Evolutionary conservation across 2,797 vertebrate genomes (phyloP).

Genomic region (Hephaestus fuliginosus): DNA sequence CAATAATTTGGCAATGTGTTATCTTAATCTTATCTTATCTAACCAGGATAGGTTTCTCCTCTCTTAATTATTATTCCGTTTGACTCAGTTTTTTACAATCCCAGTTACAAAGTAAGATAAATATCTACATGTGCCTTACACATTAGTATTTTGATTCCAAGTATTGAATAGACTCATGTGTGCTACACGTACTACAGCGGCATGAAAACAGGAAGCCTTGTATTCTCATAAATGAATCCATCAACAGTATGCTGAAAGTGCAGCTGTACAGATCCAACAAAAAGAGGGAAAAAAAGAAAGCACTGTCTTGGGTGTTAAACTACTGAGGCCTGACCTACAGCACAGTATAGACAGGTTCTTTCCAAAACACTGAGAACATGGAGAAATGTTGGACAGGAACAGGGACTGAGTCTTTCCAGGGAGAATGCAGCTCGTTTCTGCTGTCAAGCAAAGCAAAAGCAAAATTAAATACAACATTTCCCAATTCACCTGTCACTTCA

Average conservation of each 20-base stretch:
- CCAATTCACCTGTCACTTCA: neutral
- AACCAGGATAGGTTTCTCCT: neutral
- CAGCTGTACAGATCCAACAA: conserved; percentile 39
- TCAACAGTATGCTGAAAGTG: conserved; percentile 19
- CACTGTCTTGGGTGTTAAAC: conserved; percentile 62
- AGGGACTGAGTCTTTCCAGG: conserved; percentile 42
- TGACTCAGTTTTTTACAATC: neutral
- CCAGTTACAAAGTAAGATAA: conserved; percentile 1
- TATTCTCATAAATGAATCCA: conserved; percentile 51
- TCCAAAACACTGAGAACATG: conserved; percentile 38
- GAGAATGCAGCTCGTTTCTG: conserved; percentile 37
- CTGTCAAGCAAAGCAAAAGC: conserved; percentile 6
- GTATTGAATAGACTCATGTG: conserved; percentile 20
- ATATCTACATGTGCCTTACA: neutral
- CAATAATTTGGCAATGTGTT: neutral
- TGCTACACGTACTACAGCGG: conserved; percentile 15
- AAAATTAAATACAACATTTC: neutral
- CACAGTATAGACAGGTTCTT: conserved; percentile 42
- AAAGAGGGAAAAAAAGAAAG: conserved; percentile 16
- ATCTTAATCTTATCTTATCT: neutral
- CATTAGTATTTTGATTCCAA: conserved; percentile 21
- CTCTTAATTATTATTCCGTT: neutral
- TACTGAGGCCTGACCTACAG: conserved; percentile 54
- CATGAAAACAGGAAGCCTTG: conserved; percentile 76
- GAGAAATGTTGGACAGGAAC: conserved; percentile 35